Percentiles rank a stretch among this genome's conserved stretches.
Evolutionary conservation across 2,797 vertebrate genomes (phyloP).

Genomic region (Geotrypetes seraphini): DNA sequence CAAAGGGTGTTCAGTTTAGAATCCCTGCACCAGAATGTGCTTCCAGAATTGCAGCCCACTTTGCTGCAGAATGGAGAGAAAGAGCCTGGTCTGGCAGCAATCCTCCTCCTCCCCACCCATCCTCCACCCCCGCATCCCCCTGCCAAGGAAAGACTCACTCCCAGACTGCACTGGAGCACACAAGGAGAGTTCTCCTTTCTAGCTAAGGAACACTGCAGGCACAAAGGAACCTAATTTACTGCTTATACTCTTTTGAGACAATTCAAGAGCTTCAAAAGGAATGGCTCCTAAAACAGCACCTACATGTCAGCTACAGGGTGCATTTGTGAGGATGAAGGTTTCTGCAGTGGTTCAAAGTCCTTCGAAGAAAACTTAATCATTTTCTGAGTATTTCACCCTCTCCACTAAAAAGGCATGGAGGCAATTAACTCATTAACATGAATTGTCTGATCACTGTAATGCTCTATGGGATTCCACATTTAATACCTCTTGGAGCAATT

Average conservation of each 20-base stretch:
- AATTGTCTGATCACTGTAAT: too few relatives aligned
- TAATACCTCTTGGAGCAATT: neutral
- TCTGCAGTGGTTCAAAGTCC: too few relatives aligned
- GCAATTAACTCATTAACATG: too few relatives aligned
- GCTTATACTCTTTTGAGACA: too few relatives aligned
- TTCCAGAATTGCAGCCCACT: constrained; percentile 17
- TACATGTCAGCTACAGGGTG: too few relatives aligned
- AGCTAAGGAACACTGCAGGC: neutral
- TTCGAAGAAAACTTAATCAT: too few relatives aligned
- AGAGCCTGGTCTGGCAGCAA: constrained; percentile 18
- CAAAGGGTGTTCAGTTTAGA: constrained; percentile 21
- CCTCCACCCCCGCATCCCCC: constrained; percentile 26
- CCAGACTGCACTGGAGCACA: constrained; percentile 25
- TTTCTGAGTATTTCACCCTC: too few relatives aligned
- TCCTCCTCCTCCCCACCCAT: constrained; percentile 43
- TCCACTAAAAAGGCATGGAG: too few relatives aligned
- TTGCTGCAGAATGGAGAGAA: constrained; percentile 37
- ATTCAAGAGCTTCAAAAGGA: too few relatives aligned
- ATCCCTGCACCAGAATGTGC: constrained; percentile 36
- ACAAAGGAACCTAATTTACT: neutral
- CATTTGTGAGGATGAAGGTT: too few relatives aligned
- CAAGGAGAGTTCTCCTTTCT: constrained; percentile 1
- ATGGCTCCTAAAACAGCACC: too few relatives aligned
- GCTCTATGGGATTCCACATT: constrained; percentile 1
- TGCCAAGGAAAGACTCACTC: constrained; percentile 52